phyloP scores from a whole-genome alignment of 2,113 vertebrate genomes.

The Puffinus mauretanicus region DNA sequence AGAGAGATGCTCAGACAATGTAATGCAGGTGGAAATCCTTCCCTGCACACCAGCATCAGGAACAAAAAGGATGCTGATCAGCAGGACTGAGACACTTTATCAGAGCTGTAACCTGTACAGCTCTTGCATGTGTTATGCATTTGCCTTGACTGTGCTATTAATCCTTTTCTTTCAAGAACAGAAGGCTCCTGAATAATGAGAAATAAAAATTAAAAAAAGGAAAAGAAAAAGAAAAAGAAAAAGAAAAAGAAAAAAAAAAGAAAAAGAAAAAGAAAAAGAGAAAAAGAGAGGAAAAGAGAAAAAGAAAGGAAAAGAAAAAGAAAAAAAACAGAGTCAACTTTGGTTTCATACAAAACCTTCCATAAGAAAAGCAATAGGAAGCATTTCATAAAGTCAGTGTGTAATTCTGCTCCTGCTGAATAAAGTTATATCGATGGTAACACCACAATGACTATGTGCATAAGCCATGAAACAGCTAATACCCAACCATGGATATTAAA shows the following conservation, averaged over 20 bases:
- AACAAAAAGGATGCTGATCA: neutral
- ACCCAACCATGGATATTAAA: neutral
- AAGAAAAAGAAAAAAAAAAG: accelerated
- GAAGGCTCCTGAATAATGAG: neutral
- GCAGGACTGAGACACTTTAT: neutral
- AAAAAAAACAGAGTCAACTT: neutral
- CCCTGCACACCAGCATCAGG: neutral
- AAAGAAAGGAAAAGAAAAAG: neutral
- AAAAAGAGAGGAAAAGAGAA: neutral
- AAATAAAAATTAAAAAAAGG: neutral
- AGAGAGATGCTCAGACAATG: neutral
- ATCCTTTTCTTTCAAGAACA: neutral
- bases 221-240: neutral
- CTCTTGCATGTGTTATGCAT: neutral
- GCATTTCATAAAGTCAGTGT: neutral
- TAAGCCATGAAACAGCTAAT: neutral
- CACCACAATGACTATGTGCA: neutral
- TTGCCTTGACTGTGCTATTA: neutral
- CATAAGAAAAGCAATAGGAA: neutral
- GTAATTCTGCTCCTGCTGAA: neutral
- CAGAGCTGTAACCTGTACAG: neutral
- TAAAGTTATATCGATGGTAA: neutral
- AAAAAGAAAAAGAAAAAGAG: too few relatives aligned
- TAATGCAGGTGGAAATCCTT: neutral
- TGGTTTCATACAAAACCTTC: neutral